phyloP scores from a whole-genome alignment of 2,888 invertebrate genomes.

The Buathra laborator region DNA sequence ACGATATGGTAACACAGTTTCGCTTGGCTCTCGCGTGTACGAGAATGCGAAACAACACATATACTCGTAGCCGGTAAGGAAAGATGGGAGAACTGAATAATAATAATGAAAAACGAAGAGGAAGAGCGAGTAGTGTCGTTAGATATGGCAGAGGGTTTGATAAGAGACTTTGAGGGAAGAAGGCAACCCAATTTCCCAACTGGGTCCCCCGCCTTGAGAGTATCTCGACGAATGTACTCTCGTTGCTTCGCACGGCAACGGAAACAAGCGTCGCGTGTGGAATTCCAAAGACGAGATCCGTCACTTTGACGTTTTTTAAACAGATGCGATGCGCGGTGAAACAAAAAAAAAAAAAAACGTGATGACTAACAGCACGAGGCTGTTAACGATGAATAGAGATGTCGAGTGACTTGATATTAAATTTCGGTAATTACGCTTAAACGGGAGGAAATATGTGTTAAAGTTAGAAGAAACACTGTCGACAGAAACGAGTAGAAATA shows the following conservation, averaged over 20 bases:
- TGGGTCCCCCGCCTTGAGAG: constrained; percentile 16
- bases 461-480: not conserved
- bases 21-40: not conserved
- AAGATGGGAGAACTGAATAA: constrained; percentile 49
- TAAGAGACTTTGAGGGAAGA: constrained; percentile 33
- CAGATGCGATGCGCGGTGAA: not conserved
- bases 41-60: constrained; percentile 36
- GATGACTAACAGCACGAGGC: not conserved
- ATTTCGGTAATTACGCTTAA: not conserved
- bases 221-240: constrained; percentile 42
- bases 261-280: constrained; percentile 54
- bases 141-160: constrained; percentile 31
- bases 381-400: not conserved
- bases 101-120: constrained; percentile 49
- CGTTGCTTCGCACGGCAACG: constrained; percentile 39
- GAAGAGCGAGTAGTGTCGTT: constrained; percentile 52
- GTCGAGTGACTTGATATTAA: not conserved
- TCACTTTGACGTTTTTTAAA: not conserved
- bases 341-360: not conserved
- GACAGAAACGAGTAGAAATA: not conserved
- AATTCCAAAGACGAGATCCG: constrained; percentile 52
- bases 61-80: not conserved
- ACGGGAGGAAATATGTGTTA: not conserved
- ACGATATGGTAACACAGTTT: constrained; percentile 19
- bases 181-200: constrained; percentile 59